Evolutionary conservation across 1,140 invertebrate species (phyloP).

Genomic region (Hormaphis cornu): DNA sequence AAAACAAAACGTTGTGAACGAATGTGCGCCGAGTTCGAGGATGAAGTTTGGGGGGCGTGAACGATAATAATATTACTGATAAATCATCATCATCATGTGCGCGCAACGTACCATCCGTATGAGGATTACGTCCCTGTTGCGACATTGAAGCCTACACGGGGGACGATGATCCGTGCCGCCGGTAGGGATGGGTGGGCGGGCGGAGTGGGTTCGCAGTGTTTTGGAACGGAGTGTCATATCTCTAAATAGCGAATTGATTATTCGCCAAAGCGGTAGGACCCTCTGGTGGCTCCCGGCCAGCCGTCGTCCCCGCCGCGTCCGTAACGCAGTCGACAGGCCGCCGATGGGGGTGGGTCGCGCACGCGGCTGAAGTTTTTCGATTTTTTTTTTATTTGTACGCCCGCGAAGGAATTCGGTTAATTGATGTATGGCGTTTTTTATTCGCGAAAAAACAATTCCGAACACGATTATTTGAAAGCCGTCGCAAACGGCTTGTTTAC

Average conservation of each 20-base stretch:
- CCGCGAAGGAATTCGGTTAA: background rate
- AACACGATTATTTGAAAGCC: too few species aligned
- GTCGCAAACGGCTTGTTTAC: too few species aligned
- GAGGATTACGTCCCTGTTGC: too few species aligned
- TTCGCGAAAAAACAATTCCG: too few species aligned
- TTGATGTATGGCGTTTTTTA: background rate
- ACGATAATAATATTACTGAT: too few species aligned
- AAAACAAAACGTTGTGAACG: too few species aligned
- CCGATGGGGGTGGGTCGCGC: background rate
- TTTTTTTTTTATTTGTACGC: conserved; percentile 10
- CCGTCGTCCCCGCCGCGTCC: background rate
- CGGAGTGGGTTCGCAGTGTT: background rate
- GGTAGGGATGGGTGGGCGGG: background rate
- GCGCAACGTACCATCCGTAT: too few species aligned
- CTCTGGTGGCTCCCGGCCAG: conserved; percentile 15
- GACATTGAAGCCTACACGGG: too few species aligned
- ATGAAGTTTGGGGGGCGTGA: too few species aligned
- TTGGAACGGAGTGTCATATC: conserved; percentile 21
- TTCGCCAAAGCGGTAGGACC: conserved; percentile 5
- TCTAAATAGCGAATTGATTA: conserved; percentile 25
- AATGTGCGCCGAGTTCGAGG: too few species aligned
- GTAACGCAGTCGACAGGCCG: background rate
- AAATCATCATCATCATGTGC: too few species aligned
- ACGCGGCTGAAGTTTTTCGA: conserved; percentile 11
- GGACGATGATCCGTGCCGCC: background rate